Percentiles rank a stretch among this genome's conserved stretches.
phyloP scores from a whole-genome alignment of 1,140 invertebrate species.

The Zophobas atratus region DNA sequence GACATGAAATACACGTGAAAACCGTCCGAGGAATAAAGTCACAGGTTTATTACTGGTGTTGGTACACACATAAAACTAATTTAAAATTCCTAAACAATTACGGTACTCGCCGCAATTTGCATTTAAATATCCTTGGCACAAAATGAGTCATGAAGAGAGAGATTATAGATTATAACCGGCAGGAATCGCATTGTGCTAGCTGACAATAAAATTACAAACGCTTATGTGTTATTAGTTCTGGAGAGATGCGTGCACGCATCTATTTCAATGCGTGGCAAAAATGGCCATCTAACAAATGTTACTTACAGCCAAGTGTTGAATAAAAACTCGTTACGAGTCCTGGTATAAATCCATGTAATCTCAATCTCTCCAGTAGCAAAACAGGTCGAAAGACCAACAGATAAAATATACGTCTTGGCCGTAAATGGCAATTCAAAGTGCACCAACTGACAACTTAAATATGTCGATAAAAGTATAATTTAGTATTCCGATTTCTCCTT shows the following conservation, averaged over 20 bases:
- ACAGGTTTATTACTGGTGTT: neutral
- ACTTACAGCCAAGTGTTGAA: neutral
- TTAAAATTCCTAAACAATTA: slow-evolving; percentile 40
- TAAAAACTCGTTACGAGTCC: neutral
- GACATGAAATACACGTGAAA: neutral
- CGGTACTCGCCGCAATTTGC: slow-evolving; percentile 39
- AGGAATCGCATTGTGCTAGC: slow-evolving; percentile 37
- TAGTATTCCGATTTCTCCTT: slow-evolving; percentile 4
- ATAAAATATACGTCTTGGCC: slow-evolving; percentile 29
- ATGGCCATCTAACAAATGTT: neutral
- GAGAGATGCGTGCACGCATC: slow-evolving; percentile 22
- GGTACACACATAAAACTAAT: slow-evolving; percentile 27
- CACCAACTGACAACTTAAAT: slow-evolving; percentile 16
- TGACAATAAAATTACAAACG: slow-evolving; percentile 35
- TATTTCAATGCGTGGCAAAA: slow-evolving; percentile 31
- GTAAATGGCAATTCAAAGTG: slow-evolving; percentile 29
- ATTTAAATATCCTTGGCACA: slow-evolving; percentile 40
- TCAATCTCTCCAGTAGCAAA: slow-evolving; percentile 32
- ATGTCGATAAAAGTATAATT: slow-evolving; percentile 11
- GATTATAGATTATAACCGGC: slow-evolving; percentile 36
- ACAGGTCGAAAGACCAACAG: slow-evolving; percentile 38
- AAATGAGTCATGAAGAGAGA: slow-evolving; percentile 31
- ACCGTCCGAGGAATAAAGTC: no score
- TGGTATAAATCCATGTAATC: slow-evolving; percentile 22
- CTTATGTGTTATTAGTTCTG: slow-evolving; percentile 38